Conservation (phyloP, 2,797 vertebrate species). For the Lacerta viridis region DNA sequence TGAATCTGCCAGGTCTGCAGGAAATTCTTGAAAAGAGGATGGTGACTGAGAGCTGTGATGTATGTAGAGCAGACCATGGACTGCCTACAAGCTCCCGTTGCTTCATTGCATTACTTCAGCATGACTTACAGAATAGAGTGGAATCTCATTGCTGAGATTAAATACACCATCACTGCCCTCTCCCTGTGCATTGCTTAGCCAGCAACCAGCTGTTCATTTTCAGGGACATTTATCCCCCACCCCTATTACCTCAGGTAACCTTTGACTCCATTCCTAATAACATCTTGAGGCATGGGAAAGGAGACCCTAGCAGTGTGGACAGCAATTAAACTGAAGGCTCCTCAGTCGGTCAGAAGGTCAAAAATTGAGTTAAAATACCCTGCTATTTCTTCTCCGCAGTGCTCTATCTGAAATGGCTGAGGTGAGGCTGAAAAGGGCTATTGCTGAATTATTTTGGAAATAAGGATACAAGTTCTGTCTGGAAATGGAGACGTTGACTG, state of each 20-base stretch:
- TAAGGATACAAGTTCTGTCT: too few species aligned
- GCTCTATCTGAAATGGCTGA: too few species aligned
- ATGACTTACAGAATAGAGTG: slow-evolving; percentile 49
- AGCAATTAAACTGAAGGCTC: slow-evolving; percentile 38
- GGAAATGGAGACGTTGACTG: too few species aligned
- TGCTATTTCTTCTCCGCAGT: too few species aligned
- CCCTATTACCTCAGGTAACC: slow-evolving; percentile 65
- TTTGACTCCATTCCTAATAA: slow-evolving; percentile 44
- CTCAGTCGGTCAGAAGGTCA: neutral
- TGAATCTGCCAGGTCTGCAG: neutral
- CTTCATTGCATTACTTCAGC: slow-evolving; percentile 59
- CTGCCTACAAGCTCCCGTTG: slow-evolving; percentile 46
- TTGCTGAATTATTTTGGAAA: too few species aligned
- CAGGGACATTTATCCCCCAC: slow-evolving; percentile 41
- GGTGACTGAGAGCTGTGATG: neutral
- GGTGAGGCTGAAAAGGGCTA: too few species aligned
- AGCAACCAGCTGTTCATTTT: slow-evolving; percentile 54
- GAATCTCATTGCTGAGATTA: slow-evolving; percentile 54
- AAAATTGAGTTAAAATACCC: too few species aligned
- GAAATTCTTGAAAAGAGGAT: slow-evolving; percentile 22
- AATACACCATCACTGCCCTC: slow-evolving; percentile 48
- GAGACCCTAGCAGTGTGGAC: slow-evolving; percentile 37
- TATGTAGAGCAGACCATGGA: neutral
- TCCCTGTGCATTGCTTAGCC: slow-evolving; percentile 43
- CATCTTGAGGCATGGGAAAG: slow-evolving; percentile 31